Conservation (phyloP, 2,113 vertebrate genomes). For the Protobothrops flavoviridis region DNA sequence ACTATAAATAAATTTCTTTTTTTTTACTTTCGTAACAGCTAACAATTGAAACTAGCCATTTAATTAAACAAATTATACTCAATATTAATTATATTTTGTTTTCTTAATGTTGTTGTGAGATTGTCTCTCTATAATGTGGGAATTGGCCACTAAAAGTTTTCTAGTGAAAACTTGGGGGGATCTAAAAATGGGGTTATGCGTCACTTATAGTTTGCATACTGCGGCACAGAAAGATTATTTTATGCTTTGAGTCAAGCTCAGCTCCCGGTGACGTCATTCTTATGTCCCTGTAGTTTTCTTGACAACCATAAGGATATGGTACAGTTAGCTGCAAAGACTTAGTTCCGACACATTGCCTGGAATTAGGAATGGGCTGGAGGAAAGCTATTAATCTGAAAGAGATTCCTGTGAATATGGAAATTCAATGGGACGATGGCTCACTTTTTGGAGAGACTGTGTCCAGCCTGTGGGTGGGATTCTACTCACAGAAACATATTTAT, state of each 20-base stretch:
- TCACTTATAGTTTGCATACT: neutral
- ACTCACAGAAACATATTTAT: neutral
- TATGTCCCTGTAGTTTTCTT: neutral
- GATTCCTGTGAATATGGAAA: neutral
- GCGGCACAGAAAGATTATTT: neutral
- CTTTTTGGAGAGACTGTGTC: neutral
- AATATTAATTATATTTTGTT: neutral
- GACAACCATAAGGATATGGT: neutral
- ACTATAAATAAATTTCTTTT: neutral
- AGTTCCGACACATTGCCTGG: neutral
- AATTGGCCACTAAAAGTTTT: neutral
- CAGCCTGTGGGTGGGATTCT: neutral
- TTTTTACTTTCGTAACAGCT: neutral
- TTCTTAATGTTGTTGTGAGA: neutral
- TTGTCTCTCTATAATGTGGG: neutral
- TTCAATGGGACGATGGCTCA: neutral
- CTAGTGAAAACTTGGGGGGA: neutral
- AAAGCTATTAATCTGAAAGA: neutral
- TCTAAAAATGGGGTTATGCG: neutral
- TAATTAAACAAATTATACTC: neutral
- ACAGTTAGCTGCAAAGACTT: neutral
- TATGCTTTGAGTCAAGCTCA: neutral
- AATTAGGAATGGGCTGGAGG: neutral
- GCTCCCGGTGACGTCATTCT: neutral
- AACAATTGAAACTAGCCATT: neutral